These are phyloP conservation scores for Acipenser ruthenus DNA, from an alignment of 2,797 vertebrate genomes.

Conservation along the genomic window DNA sequence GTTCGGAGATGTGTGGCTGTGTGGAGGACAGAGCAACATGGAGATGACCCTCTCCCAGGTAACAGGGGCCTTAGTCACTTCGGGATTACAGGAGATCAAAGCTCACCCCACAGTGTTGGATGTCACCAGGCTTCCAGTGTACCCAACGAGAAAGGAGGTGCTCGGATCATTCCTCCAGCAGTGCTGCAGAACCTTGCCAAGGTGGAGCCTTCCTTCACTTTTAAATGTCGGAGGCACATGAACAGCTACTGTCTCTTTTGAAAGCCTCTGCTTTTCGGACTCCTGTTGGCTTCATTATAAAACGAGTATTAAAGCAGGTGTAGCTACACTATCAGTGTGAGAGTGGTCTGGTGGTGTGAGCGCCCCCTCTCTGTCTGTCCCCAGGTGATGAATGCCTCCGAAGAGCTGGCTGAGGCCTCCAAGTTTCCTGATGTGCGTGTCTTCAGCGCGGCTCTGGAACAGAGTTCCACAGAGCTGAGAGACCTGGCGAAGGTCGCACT, in stretches of 20 bases:
- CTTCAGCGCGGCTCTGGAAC: slow-evolving; percentile 51
- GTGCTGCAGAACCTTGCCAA: too few relatives aligned
- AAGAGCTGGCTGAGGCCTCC: slow-evolving; percentile 49
- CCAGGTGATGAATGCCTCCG: slow-evolving; percentile 70
- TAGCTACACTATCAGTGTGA: too few relatives aligned
- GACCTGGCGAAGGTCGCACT: slow-evolving; percentile 61
- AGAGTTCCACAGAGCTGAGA: slow-evolving; percentile 50
- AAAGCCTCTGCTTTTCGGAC: too few relatives aligned
- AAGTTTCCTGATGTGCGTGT: slow-evolving; percentile 66
- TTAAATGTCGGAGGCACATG: too few relatives aligned
- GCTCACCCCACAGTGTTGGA: neutral
- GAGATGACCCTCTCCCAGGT: slow-evolving; percentile 70
- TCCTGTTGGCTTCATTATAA: too few relatives aligned
- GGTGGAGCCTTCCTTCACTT: too few relatives aligned
- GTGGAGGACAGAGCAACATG: slow-evolving; percentile 94
- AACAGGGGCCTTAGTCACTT: slow-evolving; percentile 21
- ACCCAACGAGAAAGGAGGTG: neutral
- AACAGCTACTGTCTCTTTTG: too few relatives aligned
- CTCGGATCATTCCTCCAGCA: too few relatives aligned
- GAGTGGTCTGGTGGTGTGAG: neutral
- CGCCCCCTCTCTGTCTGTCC: neutral
- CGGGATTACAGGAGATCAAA: neutral
- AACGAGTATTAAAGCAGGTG: too few relatives aligned
- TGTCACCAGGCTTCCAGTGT: neutral
- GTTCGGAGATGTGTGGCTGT: slow-evolving; percentile 89